phyloP scores from a whole-genome alignment of 2,113 vertebrate genomes.

The Castor canadensis region DNA sequence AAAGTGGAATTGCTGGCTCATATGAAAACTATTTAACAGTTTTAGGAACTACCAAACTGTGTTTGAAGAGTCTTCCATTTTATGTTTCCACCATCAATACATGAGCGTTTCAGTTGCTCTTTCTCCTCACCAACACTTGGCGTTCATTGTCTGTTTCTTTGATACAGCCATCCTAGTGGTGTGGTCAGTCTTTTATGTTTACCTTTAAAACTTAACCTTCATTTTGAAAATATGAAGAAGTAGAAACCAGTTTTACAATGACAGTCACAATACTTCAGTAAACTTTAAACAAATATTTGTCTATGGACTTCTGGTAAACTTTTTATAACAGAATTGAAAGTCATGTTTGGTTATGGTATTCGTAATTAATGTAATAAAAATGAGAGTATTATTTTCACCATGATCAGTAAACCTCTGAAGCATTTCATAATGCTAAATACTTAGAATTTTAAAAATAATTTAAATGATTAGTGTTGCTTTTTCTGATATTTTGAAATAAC shows the following conservation, averaged over 20 bases:
- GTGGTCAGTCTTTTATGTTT: not conserved
- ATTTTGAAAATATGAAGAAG: constrained; percentile 29
- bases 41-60: not conserved
- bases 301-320: not conserved
- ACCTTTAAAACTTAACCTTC: not conserved
- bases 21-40: not conserved
- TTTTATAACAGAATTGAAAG: constrained; percentile 2
- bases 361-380: too few species aligned
- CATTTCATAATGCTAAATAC: too few species aligned
- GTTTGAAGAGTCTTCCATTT: not conserved
- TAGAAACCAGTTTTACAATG: not conserved
- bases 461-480: too few species aligned
- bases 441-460: too few species aligned
- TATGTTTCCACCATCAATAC: not conserved
- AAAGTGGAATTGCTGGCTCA: not conserved
- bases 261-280: not conserved
- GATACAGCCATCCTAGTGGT: not conserved
- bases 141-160: not conserved
- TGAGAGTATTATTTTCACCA: too few species aligned
- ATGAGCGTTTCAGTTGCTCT: not conserved
- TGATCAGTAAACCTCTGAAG: too few species aligned
- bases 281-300: not conserved
- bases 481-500: too few species aligned
- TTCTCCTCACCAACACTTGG: rapidly evolving
- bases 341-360: not conserved